Percentiles rank a stretch among this genome's conserved stretches.
These are phyloP conservation scores for Erpobdella octoculata DNA, from an alignment of 2,888 invertebrate species.

Conservation along the genomic window DNA sequence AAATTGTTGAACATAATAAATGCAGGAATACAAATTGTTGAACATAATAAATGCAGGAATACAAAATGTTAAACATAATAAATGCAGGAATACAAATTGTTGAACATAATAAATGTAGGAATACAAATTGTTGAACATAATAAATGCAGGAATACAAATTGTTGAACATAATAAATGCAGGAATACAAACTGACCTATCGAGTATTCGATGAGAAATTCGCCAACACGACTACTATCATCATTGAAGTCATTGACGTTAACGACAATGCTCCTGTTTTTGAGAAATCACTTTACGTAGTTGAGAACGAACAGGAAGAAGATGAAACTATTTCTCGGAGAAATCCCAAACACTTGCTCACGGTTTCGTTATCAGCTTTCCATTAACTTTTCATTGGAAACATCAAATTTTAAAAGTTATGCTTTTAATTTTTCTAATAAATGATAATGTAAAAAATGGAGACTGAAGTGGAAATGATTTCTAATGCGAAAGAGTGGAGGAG, in stretches of 20 bases:
- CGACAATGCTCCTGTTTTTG: constrained; percentile 40
- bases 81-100: too few relatives aligned
- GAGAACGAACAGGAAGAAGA: constrained; percentile 40
- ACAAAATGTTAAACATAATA: too few relatives aligned
- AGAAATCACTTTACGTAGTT: constrained; percentile 36
- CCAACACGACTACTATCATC: constrained; percentile 40
- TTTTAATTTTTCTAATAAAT: background rate
- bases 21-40: too few relatives aligned
- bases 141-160: too few relatives aligned
- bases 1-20: too few relatives aligned
- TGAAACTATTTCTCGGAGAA: constrained; percentile 29
- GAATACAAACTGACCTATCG: constrained; percentile 37
- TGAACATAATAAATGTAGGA: too few relatives aligned
- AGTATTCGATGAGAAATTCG: constrained; percentile 40
- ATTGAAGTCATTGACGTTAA: constrained; percentile 39
- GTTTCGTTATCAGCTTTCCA: background rate
- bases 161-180: too few relatives aligned
- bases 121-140: too few relatives aligned
- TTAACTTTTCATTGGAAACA: background rate
- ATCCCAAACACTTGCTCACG: constrained; percentile 7
- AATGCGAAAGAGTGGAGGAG: too few relatives aligned
- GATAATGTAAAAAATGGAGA: background rate
- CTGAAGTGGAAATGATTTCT: background rate
- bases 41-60: too few relatives aligned
- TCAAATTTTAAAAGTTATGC: background rate